Evolutionary conservation across 2,113 vertebrate genomes (phyloP).

Genomic region (Theristicus caerulescens): DNA sequence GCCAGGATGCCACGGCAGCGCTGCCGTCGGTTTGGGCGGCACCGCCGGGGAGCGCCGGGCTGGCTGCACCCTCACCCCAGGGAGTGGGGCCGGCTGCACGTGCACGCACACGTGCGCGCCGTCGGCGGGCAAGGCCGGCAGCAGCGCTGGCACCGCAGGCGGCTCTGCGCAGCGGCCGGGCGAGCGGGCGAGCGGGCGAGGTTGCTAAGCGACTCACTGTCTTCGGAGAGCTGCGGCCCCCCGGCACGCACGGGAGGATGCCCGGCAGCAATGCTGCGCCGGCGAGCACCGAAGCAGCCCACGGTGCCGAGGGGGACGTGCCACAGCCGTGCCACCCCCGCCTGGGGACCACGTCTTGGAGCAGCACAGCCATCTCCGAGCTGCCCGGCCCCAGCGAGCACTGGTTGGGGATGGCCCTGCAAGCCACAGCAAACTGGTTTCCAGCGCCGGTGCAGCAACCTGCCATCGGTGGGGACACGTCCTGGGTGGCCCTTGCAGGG

Average conservation of each 20-base stretch:
- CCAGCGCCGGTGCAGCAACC: neutral
- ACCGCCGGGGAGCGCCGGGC: rapidly evolving
- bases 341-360: rapidly evolving
- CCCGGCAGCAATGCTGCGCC: neutral
- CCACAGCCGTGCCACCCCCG: rapidly evolving
- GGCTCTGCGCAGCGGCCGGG: neutral
- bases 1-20: neutral
- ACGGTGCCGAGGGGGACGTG: rapidly evolving
- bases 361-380: neutral
- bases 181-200: neutral
- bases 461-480: neutral
- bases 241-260: neutral
- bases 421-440: neutral
- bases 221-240: constrained; percentile 17
- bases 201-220: constrained; percentile 69
- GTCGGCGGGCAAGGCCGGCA: neutral
- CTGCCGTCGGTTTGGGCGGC: neutral
- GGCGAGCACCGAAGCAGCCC: neutral
- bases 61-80: neutral
- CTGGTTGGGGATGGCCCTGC: neutral
- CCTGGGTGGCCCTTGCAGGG: neutral
- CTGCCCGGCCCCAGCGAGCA: neutral
- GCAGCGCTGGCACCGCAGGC: neutral
- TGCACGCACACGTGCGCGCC: rapidly evolving
- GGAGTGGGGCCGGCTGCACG: neutral